Evolutionary conservation across 2,797 vertebrate genomes (phyloP).

Genomic region (Pachyuromys duprasi): DNA sequence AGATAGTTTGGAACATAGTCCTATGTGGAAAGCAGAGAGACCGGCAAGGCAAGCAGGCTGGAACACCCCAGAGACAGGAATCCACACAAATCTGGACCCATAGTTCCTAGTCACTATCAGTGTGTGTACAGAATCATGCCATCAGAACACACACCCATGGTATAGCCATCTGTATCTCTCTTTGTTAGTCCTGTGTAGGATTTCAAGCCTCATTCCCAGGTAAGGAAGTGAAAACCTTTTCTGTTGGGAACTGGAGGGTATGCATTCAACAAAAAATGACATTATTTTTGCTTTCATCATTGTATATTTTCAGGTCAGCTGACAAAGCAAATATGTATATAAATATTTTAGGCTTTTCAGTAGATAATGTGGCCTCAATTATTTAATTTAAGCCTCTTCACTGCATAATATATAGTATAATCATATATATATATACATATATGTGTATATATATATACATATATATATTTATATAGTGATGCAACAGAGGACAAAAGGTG

Average conservation of each 20-base stretch:
- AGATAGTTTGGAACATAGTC: not conserved
- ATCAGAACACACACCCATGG: not conserved
- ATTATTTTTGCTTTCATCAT: conserved; percentile 34
- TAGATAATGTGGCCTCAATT: not conserved
- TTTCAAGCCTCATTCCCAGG: not conserved
- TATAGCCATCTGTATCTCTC: not conserved
- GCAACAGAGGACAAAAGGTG: not conserved
- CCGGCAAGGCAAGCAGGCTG: not conserved
- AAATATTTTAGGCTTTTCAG: conserved; percentile 38
- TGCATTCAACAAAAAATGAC: not conserved
- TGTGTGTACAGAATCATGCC: not conserved
- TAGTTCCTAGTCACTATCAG: not conserved
- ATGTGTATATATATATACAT: no score
- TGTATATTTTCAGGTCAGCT: not conserved
- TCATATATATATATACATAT: no score
- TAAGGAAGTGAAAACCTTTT: not conserved
- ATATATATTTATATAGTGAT: not conserved
- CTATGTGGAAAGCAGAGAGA: not conserved
- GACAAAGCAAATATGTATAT: not conserved
- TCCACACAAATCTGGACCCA: fast-evolving
- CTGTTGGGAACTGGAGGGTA: not conserved
- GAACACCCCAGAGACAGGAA: not conserved
- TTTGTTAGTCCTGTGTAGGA: not conserved
- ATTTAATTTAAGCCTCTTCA: not conserved
- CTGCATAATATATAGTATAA: not conserved